Base-by-base conservation (phyloP, 2,888 invertebrate species). In the Cecidostiba fungosa region DNA sequence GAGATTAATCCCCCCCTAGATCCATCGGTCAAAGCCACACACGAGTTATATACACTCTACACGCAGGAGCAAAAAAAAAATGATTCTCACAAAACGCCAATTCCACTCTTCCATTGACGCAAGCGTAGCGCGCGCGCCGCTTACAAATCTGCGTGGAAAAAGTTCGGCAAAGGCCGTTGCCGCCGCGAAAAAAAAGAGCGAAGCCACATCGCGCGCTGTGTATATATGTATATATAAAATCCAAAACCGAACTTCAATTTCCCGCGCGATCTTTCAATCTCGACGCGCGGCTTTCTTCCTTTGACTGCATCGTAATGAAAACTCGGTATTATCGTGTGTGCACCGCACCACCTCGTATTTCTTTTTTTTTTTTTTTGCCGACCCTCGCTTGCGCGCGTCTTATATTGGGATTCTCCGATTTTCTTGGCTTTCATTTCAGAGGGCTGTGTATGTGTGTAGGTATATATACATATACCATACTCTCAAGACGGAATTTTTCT, bases 261-360 rank as follows among this genome's bases (percentile, higher is more conserved):
- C 78, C 32, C 69, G 16, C 59, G 59, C 79, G 80, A 80, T 80
- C 80, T 86, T 84, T 86, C 86, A 83, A 86, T 83, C 77, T 76
- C 76, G 54, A 59, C 54, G n/a, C 10, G 19, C 47, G 5, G 39
- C 14, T 26, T 54, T 66, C 77, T 82, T 82, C 80, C 74, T 86
- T 82, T 84, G 80, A 84, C 86, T 84, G 84, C 50, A 76, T 78
- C 82, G 84, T 83, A 84, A 86, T 86, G 86, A 86, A 86, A 86
- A 82, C 81, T 86, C 70, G 81, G 84, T 84, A 84, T 74, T 78
- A 86, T 84, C 78, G 76, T 66, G 78, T 70, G 47, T 70, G 23
- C 72, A 32, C 59, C 43, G 29, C 8, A 10, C 39, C 59, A 12
- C 72, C 73, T 66, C 54, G 23, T 14, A 23, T 39, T 43, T 72